These are phyloP conservation scores for Stomorhina lunata DNA, from an alignment of 2,888 invertebrate genomes.

Conservation along the genomic window DNA sequence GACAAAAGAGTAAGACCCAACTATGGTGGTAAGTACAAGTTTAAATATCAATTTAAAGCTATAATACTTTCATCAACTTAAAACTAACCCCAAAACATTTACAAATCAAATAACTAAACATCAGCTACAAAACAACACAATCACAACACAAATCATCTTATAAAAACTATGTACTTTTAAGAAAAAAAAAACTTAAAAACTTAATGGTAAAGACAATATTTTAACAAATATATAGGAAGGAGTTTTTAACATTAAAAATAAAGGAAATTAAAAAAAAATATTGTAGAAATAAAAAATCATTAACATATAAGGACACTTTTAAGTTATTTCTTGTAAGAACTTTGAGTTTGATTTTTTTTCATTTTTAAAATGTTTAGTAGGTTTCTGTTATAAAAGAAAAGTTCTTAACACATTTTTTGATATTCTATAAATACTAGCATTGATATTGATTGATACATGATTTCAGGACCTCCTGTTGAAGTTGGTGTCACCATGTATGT, in stretches of 20 bases:
- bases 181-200: too few species aligned
- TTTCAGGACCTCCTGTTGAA: slow-evolving; percentile 97
- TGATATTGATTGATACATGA: slow-evolving; percentile 71
- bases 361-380: neutral
- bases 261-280: too few species aligned
- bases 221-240: too few species aligned
- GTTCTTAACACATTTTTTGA: slow-evolving; percentile 18
- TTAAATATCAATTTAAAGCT: neutral
- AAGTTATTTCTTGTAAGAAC: too few species aligned
- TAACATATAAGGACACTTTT: neutral
- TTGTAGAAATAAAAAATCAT: neutral
- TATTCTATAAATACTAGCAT: too few species aligned
- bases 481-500: slow-evolving; percentile 99
- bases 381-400: neutral
- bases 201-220: too few species aligned
- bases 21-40: slow-evolving; percentile 92
- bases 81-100: neutral
- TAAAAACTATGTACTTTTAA: too few species aligned
- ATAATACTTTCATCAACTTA: neutral
- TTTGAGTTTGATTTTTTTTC: neutral
- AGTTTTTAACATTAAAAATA: too few species aligned
- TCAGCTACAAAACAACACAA: neutral
- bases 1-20: slow-evolving; percentile 99
- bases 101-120: neutral
- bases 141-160: neutral